Conservation (phyloP, 2,888 invertebrate genomes). For the Gisinianus flammeolus region DNA sequence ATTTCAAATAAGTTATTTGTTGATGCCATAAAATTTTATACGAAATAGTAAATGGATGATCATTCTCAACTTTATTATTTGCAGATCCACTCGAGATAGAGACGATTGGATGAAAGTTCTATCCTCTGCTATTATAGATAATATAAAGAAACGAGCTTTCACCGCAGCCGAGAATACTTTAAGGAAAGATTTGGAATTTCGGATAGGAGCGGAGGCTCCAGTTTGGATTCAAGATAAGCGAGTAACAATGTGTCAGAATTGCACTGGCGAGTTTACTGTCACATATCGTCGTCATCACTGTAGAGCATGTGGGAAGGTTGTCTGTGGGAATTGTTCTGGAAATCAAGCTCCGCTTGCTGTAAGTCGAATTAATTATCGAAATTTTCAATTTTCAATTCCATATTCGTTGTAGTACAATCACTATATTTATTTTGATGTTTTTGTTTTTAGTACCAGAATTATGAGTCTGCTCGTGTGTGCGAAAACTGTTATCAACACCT, state of each 20-base stretch:
- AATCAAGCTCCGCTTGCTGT: slow-evolving; percentile 64
- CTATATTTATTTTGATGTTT: too few species aligned
- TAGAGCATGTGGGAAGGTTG: slow-evolving; percentile 70
- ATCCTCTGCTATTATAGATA: slow-evolving; percentile 63
- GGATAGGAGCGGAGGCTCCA: slow-evolving; percentile 64
- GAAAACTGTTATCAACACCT: slow-evolving; percentile 65
- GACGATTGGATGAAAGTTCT: slow-evolving; percentile 66
- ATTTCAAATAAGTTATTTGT: too few species aligned
- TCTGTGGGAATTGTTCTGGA: slow-evolving; percentile 69
- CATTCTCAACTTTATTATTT: too few species aligned
- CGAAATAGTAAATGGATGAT: too few species aligned
- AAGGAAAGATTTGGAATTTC: slow-evolving; percentile 41
- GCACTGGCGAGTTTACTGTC: slow-evolving; percentile 69
- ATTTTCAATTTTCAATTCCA: too few species aligned
- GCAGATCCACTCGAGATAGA: slow-evolving; percentile 64
- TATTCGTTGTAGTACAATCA: too few species aligned
- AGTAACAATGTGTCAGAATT: slow-evolving; percentile 71
- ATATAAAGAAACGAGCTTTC: slow-evolving; percentile 62
- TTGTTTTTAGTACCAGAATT: slow-evolving; percentile 65
- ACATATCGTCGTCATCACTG: slow-evolving; percentile 72
- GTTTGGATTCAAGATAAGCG: slow-evolving; percentile 69
- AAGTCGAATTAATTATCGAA: slow-evolving; percentile 51
- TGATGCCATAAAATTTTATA: too few species aligned
- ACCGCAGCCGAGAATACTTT: slow-evolving; percentile 38
- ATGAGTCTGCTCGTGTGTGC: slow-evolving; percentile 65